Evolutionary conservation across 2,113 vertebrate species (phyloP), one percentile per base, ranked within the genome.

Genomic region (Butorides virescens): DNA sequence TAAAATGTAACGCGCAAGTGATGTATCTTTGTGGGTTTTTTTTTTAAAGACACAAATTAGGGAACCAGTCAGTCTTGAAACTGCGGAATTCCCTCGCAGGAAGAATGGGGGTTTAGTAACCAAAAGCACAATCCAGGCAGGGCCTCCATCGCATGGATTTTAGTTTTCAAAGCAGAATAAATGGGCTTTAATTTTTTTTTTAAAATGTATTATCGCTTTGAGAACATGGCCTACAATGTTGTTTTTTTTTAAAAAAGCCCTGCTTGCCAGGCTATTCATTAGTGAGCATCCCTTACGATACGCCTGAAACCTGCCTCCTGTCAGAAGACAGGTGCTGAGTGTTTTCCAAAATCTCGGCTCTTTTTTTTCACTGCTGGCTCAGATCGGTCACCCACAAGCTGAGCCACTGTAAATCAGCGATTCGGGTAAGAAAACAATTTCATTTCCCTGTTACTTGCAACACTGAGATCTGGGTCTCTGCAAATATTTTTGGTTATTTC

Each of bases 11-110:
- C 5, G 13, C 2, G 0, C 84, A 74, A 93, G 63, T 52, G 81
- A 91, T 90, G 63, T 66, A 72, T 91, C 93, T 75, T 66, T 15
- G 26, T 15, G 32, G 15, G 8, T 42, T 71, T 37, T 44, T 77
- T 58, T 91, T 77, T 91, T n/a, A 49, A 90, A 97, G 85, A 66
- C 88, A 77, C 73, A 95, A 88, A 96, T 84, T 92, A 96, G 67
- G 56, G 79, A 95, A 86, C 50, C 66, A 95, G 90, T 81, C 82
- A 77, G 85, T 88, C 84, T 81, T 63, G 78, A 92, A 96, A 73
- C 66, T 50, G 47, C 15, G 93, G 92, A 95, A 97, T 96, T 88
- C 93, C 95, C 87, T 92, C 2, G 23, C 92, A 95, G 52, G 47
- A 94, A 72, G 77, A 90, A 92, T 7, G 15, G 16, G 27, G 30